Evolutionary conservation across 92 coral and sea anemone genomes (phyloP), one percentile per base, ranked within the genome.

Genomic region (Chrysogorgia sp.): DNA sequence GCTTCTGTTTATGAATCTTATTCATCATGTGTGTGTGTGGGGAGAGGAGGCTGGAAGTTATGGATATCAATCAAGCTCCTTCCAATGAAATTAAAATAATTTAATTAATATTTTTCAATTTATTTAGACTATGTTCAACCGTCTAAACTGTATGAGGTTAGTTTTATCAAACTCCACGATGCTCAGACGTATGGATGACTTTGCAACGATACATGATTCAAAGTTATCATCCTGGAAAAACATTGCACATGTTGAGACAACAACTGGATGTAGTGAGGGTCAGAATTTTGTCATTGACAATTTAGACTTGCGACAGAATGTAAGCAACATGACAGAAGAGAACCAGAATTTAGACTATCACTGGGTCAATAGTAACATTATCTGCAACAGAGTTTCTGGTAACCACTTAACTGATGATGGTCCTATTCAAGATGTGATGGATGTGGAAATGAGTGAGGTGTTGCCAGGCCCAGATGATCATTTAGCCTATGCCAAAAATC

Each of bases 271-370:
- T 43, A 40, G 29, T 43, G 2, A 67, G n/a, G 74, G 74, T 67
- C 52, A 67, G 24, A 67, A n/a, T 45, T 67, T 67, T 67, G 74
- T 67, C 43, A 67, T 67, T 7, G 74, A 67, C 55, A 67, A 67
- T 67, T 10, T 67, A 14, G 74, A 67, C 56, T 12, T 67, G 37
- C 55, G 56, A 1, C 53, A 35, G 53, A 67, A 67, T 41, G 74
- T 41, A 25, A 67, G 24, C 33, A 67, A 67, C 74, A n/a, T 40
- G 74, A 67, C 74, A 35, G 74, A 67, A 43, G 74, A 67, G 33
- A 67, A 67, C 74, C 90, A 86, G 74, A 86, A 86, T 85, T 65
- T 63, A 59, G 90, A 81, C 67, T 81, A 74, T 24, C 90, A 81
- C 35, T 86, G 90, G 86, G 78, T 77, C 21, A 86, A 86, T 70